Evolutionary conservation across 2,888 invertebrate species (phyloP).

Genomic region (Cyclophora albipunctata): DNA sequence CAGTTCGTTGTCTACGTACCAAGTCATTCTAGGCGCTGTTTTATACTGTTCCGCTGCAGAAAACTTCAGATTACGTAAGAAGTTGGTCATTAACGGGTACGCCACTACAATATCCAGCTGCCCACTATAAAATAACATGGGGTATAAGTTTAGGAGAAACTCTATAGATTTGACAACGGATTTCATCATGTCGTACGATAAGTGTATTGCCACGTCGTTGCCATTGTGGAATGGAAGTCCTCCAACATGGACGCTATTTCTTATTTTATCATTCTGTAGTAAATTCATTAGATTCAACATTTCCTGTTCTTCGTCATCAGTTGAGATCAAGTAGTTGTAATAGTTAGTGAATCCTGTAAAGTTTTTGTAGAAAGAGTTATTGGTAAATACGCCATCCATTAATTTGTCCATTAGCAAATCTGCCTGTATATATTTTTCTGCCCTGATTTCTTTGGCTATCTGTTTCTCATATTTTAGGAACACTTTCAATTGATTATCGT

Average conservation of each 20-base stretch:
- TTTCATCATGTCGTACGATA: constrained; percentile 74
- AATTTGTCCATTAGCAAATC: constrained; percentile 82
- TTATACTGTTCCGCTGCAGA: constrained; percentile 77
- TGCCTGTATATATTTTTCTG: constrained; percentile 78
- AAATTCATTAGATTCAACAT: constrained; percentile 45
- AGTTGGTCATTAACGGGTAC: constrained; percentile 75
- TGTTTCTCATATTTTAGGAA: constrained; percentile 77
- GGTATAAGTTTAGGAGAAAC: constrained; percentile 61
- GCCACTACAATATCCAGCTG: constrained; percentile 81
- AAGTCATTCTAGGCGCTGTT: constrained; percentile 75
- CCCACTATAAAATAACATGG: constrained; percentile 78
- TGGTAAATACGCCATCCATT: constrained; percentile 59
- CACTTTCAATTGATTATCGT: constrained; percentile 67
- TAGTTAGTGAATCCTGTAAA: constrained; percentile 84
- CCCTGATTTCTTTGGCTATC: constrained; percentile 74
- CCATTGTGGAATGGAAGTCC: constrained; percentile 68
- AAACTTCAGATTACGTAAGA: constrained; percentile 81
- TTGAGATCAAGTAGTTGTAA: constrained; percentile 79
- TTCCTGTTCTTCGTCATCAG: constrained; percentile 62
- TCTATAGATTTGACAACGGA: constrained; percentile 68
- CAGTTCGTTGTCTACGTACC: constrained; percentile 78
- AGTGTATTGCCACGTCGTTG: constrained; percentile 59
- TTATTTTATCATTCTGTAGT: constrained; percentile 49
- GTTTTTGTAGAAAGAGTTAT: constrained; percentile 74
- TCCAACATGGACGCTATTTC: constrained; percentile 78